Base-by-base conservation (phyloP, 2,888 invertebrate species). In the Xestoiulus laeticollis region DNA sequence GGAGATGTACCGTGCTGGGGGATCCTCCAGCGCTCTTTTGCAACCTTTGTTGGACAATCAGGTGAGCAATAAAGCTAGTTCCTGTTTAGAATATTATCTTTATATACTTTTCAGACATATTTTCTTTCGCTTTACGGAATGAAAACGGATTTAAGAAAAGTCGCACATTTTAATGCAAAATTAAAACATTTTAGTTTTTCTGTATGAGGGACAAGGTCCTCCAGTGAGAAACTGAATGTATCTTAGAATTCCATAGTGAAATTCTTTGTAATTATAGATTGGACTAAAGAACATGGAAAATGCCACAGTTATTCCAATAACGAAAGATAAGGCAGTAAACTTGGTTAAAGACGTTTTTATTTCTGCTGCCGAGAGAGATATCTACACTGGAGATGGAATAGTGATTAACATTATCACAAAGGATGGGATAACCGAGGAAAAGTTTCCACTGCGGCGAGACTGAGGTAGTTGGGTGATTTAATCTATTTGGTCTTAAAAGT, bases 11-110 rank as follows among this genome's bases (percentile, higher is more conserved):
- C 94, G 96, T 89, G 98, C 98, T 16, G 96, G 96, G 0, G 99
- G 99, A 43, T 96, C 98, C 1, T 96, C 98, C 0, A 92, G 92
- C 87, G 91, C 93, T 38, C 92, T 99, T 90, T 93, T 99, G 89
- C 98, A 99, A 91, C 99, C 99, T 0, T 94, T 99, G 32, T 94
- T 99, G 82, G 99, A 99, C 92, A 99, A 98, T 92, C 98, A 99
- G 93, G 95, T 95, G n/a, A 38, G 38, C 5, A 38, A 8, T 78
- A 22, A 8, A 10, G 3, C 22, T 0, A 22, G n/a, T n/a, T n/a
- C n/a, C n/a, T n/a, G n/a, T n/a, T n/a, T n/a, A n/a, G n/a, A n/a
- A n/a, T n/a, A n/a, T n/a, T n/a, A n/a, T n/a, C n/a, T n/a, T n/a
- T n/a, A n/a, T n/a, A n/a, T n/a, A n/a, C n/a, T n/a, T n/a, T n/a